Percentiles rank a stretch among this genome's conserved stretches.
phyloP scores from a whole-genome alignment of 2,888 invertebrate genomes.

The Lymantria monacha region DNA sequence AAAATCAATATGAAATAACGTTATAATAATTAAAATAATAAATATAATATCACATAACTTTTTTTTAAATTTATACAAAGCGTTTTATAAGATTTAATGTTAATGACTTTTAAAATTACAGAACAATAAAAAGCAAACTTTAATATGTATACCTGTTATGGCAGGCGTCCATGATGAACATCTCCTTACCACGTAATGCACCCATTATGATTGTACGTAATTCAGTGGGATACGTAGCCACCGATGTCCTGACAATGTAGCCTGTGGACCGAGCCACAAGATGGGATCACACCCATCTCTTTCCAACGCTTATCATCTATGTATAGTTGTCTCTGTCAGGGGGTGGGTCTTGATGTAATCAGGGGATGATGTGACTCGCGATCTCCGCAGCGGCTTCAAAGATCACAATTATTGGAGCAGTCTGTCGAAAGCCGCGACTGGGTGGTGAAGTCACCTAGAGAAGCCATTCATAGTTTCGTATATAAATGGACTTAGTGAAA shows the following conservation, averaged over 20 bases:
- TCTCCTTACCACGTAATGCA: slow-evolving; percentile 37
- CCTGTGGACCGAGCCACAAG: slow-evolving; percentile 83
- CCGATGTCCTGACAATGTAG: slow-evolving; percentile 78
- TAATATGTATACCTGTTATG: neutral
- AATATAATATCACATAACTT: neutral
- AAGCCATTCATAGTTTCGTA: slow-evolving; percentile 58
- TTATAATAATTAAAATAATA: neutral
- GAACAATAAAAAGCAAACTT: neutral
- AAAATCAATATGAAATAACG: too few relatives aligned
- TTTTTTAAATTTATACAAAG: neutral
- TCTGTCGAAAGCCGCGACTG: slow-evolving; percentile 78
- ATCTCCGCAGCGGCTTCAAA: slow-evolving; percentile 78
- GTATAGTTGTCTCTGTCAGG: slow-evolving; percentile 56
- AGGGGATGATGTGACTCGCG: slow-evolving; percentile 82
- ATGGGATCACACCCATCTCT: slow-evolving; percentile 80
- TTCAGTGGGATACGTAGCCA: slow-evolving; percentile 66
- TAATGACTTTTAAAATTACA: neutral
- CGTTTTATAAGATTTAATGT: neutral
- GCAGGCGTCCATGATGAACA: slow-evolving; percentile 3
- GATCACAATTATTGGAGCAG: slow-evolving; percentile 82
- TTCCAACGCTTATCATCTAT: slow-evolving; percentile 36
- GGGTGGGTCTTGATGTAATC: slow-evolving; percentile 81
- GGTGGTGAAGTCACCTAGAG: slow-evolving; percentile 69
- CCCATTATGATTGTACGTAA: slow-evolving; percentile 58
- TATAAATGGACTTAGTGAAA: slow-evolving; percentile 22